Percentiles rank a stretch among this genome's conserved stretches.
phyloP scores from a whole-genome alignment of 2,113 vertebrate genomes.

The Atlantisia rogersi region DNA sequence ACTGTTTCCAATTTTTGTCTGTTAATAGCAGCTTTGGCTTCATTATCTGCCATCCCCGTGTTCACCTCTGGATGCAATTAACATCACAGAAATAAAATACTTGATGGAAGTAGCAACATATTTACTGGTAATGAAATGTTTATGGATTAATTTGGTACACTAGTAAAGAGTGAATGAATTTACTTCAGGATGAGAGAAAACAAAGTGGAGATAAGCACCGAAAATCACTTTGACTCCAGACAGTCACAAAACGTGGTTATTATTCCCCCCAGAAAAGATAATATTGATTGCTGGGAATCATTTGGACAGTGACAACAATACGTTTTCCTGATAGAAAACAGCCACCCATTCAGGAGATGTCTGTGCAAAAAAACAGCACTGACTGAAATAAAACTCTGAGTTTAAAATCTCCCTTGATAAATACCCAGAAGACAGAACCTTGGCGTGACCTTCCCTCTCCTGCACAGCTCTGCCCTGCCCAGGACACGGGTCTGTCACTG shows the following conservation, averaged over 20 bases:
- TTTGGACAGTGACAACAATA: slow-evolving; percentile 3
- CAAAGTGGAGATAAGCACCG: background rate
- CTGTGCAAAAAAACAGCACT: background rate
- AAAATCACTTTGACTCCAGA: slow-evolving; percentile 3
- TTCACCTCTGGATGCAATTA: slow-evolving; percentile 15
- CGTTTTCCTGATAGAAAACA: slow-evolving; percentile 9
- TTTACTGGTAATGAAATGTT: slow-evolving; percentile 70
- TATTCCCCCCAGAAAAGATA: background rate
- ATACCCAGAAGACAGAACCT: background rate
- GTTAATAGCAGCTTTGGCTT: background rate
- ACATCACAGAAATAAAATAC: slow-evolving; percentile 24
- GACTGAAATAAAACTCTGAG: background rate
- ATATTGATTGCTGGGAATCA: slow-evolving; percentile 27
- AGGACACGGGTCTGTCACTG: background rate
- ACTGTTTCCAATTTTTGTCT: background rate
- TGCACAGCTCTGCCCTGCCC: background rate
- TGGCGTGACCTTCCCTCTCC: background rate
- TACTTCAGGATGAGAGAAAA: slow-evolving; percentile 43
- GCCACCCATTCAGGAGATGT: background rate
- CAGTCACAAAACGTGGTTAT: background rate
- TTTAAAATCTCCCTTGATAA: background rate
- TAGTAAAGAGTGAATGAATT: slow-evolving; percentile 47
- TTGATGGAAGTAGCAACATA: slow-evolving; percentile 1
- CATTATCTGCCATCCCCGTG: background rate
- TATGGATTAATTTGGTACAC: slow-evolving; percentile 60